Evolutionary conservation across 2,888 invertebrate genomes (phyloP), one percentile per base, ranked within the genome.

Genomic region (Mimas tiliae): DNA sequence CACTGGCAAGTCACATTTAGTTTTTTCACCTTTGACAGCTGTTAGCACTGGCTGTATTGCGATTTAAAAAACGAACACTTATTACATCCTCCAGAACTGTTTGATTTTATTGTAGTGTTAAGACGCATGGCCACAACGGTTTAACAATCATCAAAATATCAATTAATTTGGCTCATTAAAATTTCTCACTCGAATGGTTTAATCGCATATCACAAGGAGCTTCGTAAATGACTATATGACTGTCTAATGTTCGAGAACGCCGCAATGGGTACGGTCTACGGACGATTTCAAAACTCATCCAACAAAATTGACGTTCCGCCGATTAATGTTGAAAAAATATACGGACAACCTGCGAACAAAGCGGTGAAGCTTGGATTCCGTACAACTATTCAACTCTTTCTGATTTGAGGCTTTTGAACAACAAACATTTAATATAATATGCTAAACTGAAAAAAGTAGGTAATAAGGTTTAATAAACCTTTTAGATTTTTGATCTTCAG

Each of bases 121-220:
- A 78, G 79, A 80, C 78, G 69, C 65, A 66, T 69, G 72, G 70
- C 70, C 65, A 47, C 71, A 74, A 70, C 74, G 76, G 71, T 74
- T 69, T 74, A 75, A 74, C 74, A 72, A 70, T 75, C 79, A 79
- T 84, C 88, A 87, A 84, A 86, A 87, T 85, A 87, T 83, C 87
- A 88, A 89, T 90, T 89, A 87, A 85, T 85, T 79, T 69, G 71
- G 79, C 80, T 84, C 84, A 84, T 87, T 88, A 88, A 83, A 86
- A 83, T 78, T 77, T 83, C 75, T 80, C 74, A 80, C 75, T 76
- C 81, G 81, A 75, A 63, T 69, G 45, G 11, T 55, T 65, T 6
- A 55, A 50, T 55, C 47, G 52, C 34, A 33, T 2, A 58, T 58
- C 58, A 58, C 58, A 58, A 58, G 58, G 19, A 58, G 58, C 58